Base-by-base conservation (phyloP, 2,888 invertebrate species). In the Thereva nobilitata region DNA sequence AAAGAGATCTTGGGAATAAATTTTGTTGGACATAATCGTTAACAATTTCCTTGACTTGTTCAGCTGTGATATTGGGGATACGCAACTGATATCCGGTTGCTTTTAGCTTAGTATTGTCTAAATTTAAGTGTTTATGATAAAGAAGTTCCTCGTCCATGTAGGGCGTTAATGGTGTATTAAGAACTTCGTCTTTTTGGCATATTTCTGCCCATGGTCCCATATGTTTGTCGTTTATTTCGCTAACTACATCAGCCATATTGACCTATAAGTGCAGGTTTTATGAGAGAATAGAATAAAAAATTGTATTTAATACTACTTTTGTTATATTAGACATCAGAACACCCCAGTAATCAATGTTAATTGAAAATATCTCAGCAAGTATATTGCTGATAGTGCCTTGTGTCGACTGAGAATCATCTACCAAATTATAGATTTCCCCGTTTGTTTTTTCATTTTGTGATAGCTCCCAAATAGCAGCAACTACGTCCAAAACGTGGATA, bases 221-320 rank as follows among this genome's bases (percentile, higher is more conserved):
- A 79, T 96, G 96, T 78, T 95, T 95, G 80, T 96, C 95, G 79
- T 96, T 96, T 0, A 93, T 93, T 75, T 95, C 94, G 73, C 94
- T 93, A 0, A 93, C 90, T 4, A 93, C 89, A 6, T 87, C 86
- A 1, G 85, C 85, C 82, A 93, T 87, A 82, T 94, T 93, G 52
- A 86, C 83, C 92, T 92, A 77, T 73, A 75, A 71, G 23, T 23
- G 23, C 23, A 61, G 10, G 9, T 50, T 41, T 49, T 10, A 10
- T 9, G 12, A 10, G 38, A 40, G 8, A 52, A 52, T 7, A 37
- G 35, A 52, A 52, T 1, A 5, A 52, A 9, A 42, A 42, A 9
- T 42, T 42, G 4, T 4, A 42, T 49, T 49, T 12, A 7, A 10
- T 34, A 42, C 45, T 76, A 92, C 92, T 86, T 91, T 91, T 10